Conservation (phyloP, 2,888 invertebrate species). For the Nowickia ferox region DNA sequence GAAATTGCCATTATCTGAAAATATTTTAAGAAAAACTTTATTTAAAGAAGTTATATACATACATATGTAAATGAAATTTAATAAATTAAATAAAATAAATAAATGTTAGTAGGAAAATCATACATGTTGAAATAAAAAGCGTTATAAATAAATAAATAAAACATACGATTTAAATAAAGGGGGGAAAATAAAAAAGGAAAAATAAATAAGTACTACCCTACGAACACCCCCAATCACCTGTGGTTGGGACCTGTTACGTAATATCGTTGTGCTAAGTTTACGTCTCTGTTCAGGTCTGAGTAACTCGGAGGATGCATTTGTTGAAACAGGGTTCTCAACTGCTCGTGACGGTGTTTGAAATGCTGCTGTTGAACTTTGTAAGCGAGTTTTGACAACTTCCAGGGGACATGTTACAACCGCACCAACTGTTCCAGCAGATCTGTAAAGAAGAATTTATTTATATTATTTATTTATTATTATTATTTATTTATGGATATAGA, state of each 20-base stretch:
- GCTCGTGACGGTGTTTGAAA: slow-evolving; percentile 83
- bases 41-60: slow-evolving; percentile 38
- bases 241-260: slow-evolving; percentile 89
- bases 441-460: slow-evolving; percentile 82
- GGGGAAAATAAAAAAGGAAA: slow-evolving; percentile 68
- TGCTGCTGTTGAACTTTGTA: slow-evolving; percentile 95
- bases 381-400: slow-evolving; percentile 98
- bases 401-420: slow-evolving; percentile 98
- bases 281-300: slow-evolving; percentile 86
- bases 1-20: slow-evolving; percentile 85
- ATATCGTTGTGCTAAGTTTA: slow-evolving; percentile 90
- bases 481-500: not conserved
- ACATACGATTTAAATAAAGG: not conserved
- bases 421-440: slow-evolving; percentile 97
- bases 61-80: not conserved
- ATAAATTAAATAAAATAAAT: not conserved
- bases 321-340: slow-evolving; percentile 82
- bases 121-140: slow-evolving; percentile 32
- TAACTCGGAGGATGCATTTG: slow-evolving; percentile 83
- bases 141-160: slow-evolving; percentile 24
- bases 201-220: slow-evolving; percentile 82
- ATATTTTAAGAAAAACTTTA: slow-evolving; percentile 49
- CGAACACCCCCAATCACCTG: slow-evolving; percentile 83
- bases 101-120: slow-evolving; percentile 43
- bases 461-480: too few relatives aligned